A percentile compares a stretch with the other conserved stretches of the same genome.
Evolutionary conservation across 37 sponge, comb jelly and placozoan species (phyloP).

Genomic region (Lycopodina hypogea): DNA sequence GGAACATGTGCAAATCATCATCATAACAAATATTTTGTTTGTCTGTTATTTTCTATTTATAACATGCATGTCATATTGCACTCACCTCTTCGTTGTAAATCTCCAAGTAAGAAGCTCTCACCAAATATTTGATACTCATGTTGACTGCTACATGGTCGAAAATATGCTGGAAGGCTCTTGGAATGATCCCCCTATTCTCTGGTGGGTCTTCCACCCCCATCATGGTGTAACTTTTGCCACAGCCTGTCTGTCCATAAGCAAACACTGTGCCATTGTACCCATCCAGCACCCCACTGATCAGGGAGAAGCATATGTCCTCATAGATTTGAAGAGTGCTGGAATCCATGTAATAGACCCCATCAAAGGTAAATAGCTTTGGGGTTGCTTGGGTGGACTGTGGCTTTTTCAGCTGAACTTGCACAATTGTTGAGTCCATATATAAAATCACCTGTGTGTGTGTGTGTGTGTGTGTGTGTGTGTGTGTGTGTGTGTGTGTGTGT

Average conservation of each 20-base stretch:
- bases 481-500: neutral
- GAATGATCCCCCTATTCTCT: constrained; percentile 87
- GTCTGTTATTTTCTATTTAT: too few relatives aligned
- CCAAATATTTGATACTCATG: constrained; percentile 66
- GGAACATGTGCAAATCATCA: too few relatives aligned
- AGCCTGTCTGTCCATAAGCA: constrained; percentile 98
- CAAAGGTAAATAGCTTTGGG: constrained; percentile 88
- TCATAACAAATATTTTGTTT: too few relatives aligned
- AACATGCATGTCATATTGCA: too few relatives aligned
- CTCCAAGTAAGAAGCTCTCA: constrained; percentile 90
- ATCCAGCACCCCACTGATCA: constrained; percentile 88
- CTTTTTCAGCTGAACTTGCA: constrained; percentile 76
- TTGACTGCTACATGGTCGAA: constrained; percentile 81
- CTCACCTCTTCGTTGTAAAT: constrained; percentile 99
- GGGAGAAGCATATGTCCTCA: constrained; percentile 91
- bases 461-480: too few relatives aligned
- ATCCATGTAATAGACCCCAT: constrained; percentile 81
- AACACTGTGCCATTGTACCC: constrained; percentile 96
- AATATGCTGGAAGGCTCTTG: constrained; percentile 91
- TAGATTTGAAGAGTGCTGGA: constrained; percentile 86
- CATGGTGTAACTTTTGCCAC: constrained; percentile 97
- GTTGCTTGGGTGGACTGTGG: constrained; percentile 43
- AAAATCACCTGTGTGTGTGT: constrained; percentile 60
- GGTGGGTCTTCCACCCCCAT: constrained; percentile 82
- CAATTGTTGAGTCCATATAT: constrained; percentile 63